phyloP scores from a whole-genome alignment of 2,113 vertebrate species.

The Phrynocephalus versicolor region DNA sequence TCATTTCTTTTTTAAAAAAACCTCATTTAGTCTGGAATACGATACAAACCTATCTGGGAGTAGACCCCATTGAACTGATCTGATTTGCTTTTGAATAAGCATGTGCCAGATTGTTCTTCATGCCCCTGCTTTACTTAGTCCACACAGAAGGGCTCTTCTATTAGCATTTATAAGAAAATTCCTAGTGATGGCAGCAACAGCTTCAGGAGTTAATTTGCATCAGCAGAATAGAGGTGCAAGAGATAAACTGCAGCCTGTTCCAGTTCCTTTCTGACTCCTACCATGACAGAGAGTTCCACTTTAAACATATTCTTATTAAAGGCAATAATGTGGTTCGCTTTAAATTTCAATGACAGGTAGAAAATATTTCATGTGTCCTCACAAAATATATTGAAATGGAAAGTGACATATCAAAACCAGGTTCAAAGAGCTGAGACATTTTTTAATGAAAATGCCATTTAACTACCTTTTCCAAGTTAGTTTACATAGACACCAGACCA shows the following conservation, averaged over 20 bases:
- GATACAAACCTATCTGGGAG: not conserved
- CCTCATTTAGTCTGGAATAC: not conserved
- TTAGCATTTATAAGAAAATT: no score
- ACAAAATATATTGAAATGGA: not conserved
- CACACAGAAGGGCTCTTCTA: not conserved
- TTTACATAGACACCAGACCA: not conserved
- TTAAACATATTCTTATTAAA: not conserved
- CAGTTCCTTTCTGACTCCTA: not conserved
- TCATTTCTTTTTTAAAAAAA: no score
- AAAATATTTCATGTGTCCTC: not conserved
- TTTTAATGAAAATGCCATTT: conserved; percentile 20
- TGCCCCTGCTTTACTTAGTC: not conserved
- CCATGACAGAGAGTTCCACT: not conserved
- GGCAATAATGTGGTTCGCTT: not conserved
- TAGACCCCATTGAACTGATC: not conserved
- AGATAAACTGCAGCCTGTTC: not conserved
- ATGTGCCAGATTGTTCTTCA: not conserved
- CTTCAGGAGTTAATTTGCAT: not conserved
- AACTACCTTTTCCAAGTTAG: conserved; percentile 10
- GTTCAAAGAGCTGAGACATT: not conserved
- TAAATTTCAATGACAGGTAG: not conserved
- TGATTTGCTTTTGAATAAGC: not conserved
- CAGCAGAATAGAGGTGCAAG: no score
- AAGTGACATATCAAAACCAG: not conserved
- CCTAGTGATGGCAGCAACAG: no score